phyloP scores from a whole-genome alignment of 2,797 vertebrate genomes.

The Anas bernieri region DNA sequence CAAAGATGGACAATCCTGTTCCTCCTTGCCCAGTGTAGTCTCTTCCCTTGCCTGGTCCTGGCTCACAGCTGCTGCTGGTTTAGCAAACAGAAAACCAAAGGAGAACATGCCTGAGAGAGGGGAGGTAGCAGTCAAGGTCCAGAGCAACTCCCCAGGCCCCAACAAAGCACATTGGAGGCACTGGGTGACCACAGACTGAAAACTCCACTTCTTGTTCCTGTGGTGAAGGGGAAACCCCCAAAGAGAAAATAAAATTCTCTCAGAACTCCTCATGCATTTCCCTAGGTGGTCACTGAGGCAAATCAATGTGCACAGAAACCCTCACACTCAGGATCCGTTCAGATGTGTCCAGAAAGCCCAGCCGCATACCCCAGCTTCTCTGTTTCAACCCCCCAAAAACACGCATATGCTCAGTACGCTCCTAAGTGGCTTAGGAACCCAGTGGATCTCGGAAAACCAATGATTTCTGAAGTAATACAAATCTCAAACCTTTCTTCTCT shows the following conservation, averaged over 20 bases:
- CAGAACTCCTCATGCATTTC: neutral
- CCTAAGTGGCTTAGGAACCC: neutral
- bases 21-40: neutral
- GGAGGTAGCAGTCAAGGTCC: neutral
- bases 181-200: neutral
- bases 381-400: neutral
- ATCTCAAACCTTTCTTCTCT: neutral
- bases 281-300: neutral
- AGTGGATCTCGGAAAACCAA: neutral
- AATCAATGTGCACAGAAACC: neutral
- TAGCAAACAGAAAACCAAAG: neutral
- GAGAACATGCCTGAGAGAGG: neutral
- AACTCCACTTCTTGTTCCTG: neutral
- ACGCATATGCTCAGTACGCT: neutral
- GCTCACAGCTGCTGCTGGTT: neutral
- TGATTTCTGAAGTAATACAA: neutral
- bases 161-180: neutral
- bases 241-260: neutral
- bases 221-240: neutral
- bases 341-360: neutral
- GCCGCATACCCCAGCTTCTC: neutral
- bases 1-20: rapidly evolving
- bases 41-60: rapidly evolving
- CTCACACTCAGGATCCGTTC: neutral
- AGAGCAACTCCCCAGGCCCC: neutral